These are phyloP conservation scores for Zaprionus capensis DNA, from an alignment of 1,140 invertebrate genomes.

Conservation along the genomic window DNA sequence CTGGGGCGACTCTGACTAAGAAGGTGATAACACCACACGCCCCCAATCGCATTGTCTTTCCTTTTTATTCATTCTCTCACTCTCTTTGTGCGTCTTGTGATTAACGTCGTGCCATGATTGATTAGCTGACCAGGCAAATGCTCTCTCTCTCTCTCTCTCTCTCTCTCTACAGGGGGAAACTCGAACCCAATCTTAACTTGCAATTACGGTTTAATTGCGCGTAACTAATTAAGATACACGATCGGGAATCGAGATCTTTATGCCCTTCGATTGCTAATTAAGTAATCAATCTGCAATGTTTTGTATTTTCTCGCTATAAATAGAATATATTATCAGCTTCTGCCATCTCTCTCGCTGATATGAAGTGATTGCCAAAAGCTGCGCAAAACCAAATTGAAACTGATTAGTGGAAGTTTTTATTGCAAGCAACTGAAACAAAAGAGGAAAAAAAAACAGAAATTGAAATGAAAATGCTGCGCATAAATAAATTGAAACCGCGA, in stretches of 20 bases:
- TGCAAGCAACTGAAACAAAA: neutral
- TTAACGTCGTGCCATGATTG: slow-evolving; percentile 7
- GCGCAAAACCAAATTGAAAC: slow-evolving; percentile 45
- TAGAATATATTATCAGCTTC: slow-evolving; percentile 23
- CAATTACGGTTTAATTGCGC: slow-evolving; percentile 16
- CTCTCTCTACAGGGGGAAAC: neutral
- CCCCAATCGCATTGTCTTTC: neutral
- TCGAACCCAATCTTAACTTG: neutral
- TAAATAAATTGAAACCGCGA: slow-evolving; percentile 58
- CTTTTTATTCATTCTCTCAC: neutral
- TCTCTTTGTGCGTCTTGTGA: neutral
- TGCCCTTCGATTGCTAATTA: slow-evolving; percentile 17
- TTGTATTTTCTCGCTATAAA: slow-evolving; percentile 16
- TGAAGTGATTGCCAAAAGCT: slow-evolving; percentile 3
- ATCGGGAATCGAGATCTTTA: slow-evolving; percentile 2
- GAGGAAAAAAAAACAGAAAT: slow-evolving; percentile 4
- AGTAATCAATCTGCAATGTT: slow-evolving; percentile 20
- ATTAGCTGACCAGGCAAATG: neutral
- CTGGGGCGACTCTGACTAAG: neutral
- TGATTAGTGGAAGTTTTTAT: slow-evolving; percentile 52
- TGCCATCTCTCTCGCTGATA: neutral
- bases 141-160: neutral
- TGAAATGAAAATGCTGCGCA: slow-evolving; percentile 58
- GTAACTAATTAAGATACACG: slow-evolving; percentile 1
- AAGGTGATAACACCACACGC: neutral